Percentiles rank a stretch among this genome's conserved stretches.
Evolutionary conservation across 2,888 invertebrate genomes (phyloP).

Genomic region (Thera britannica): DNA sequence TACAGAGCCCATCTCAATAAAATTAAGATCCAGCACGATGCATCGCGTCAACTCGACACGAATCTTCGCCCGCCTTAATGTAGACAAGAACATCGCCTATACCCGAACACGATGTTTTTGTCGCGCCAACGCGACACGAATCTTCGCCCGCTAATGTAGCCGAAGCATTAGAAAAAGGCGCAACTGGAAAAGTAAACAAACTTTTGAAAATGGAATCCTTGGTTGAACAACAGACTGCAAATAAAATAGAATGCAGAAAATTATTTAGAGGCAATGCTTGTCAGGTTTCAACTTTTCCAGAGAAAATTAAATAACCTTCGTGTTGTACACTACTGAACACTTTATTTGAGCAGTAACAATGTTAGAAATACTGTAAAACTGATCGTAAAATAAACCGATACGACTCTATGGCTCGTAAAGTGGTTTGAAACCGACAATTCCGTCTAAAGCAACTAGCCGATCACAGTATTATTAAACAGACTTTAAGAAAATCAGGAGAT

Average conservation of each 20-base stretch:
- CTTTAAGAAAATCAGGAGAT: too few relatives aligned
- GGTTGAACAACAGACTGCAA: not conserved
- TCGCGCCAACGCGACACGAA: too few relatives aligned
- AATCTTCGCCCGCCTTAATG: too few relatives aligned
- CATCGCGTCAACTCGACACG: too few relatives aligned
- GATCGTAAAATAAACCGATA: constrained; percentile 22
- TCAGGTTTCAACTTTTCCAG: not conserved
- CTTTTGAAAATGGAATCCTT: constrained; percentile 4
- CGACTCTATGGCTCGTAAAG: constrained; percentile 13
- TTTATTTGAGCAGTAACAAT: constrained; percentile 10
- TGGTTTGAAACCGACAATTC: not conserved
- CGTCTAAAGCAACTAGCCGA: not conserved
- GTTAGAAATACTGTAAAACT: constrained; percentile 11
- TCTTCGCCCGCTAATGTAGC: too few relatives aligned
- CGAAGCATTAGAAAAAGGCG: not conserved
- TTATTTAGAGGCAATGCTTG: not conserved
- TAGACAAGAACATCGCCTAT: too few relatives aligned
- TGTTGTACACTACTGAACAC: constrained; percentile 9
- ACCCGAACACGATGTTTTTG: too few relatives aligned
- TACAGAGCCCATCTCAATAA: too few relatives aligned
- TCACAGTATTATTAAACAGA: not conserved
- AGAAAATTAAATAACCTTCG: constrained; percentile 1
- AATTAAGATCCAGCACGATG: not conserved
- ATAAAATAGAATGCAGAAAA: constrained; percentile 1
- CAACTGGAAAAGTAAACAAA: not conserved